These are phyloP conservation scores for Ploceus nigricollis DNA, from an alignment of 2,113 vertebrate species.

Conservation along the genomic window DNA sequence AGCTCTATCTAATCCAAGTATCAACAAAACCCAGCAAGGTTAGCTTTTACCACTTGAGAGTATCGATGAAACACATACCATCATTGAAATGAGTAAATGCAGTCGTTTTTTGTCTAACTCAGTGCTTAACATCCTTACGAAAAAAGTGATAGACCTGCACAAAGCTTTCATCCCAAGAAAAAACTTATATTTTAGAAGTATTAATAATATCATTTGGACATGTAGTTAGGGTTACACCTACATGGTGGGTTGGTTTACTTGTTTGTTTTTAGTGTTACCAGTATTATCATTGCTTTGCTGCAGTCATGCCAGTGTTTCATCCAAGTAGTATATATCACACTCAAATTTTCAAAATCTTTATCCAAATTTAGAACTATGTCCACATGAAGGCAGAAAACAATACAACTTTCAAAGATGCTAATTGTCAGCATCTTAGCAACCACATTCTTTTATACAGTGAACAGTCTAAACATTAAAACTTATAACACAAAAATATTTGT, in stretches of 20 bases:
- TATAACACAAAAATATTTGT: neutral
- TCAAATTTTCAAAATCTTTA: neutral
- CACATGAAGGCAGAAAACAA: neutral
- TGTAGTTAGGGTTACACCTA: neutral
- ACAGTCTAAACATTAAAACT: neutral
- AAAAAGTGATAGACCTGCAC: neutral
- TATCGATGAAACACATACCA: neutral
- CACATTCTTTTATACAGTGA: neutral
- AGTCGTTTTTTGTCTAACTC: neutral
- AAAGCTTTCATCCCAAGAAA: neutral
- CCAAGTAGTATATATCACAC: neutral
- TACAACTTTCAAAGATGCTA: fast-evolving
- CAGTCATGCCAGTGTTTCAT: neutral
- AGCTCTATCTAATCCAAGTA: neutral
- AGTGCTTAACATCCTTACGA: neutral
- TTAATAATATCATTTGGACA: neutral
- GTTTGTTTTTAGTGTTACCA: neutral
- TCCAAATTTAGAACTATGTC: neutral
- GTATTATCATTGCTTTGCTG: neutral
- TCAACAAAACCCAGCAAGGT: neutral
- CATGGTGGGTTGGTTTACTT: neutral
- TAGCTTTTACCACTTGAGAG: neutral
- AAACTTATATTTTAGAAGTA: neutral
- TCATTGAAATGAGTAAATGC: neutral
- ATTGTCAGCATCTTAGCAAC: neutral